Evolutionary conservation across 1,140 invertebrate species (phyloP).

Genomic region (Grapholita molesta): DNA sequence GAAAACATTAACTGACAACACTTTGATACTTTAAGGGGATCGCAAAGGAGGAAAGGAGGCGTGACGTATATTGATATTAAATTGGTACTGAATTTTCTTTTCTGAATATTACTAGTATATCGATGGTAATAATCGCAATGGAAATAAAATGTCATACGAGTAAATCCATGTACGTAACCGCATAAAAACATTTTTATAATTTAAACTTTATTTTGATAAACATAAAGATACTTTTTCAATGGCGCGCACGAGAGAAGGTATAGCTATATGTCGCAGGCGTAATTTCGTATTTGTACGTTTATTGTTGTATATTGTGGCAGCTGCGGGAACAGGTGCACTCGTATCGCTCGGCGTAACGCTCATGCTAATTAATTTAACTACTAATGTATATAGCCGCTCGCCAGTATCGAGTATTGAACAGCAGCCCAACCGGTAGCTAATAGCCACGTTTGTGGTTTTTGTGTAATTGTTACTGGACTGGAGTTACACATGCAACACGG

Average conservation of each 20-base stretch:
- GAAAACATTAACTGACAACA: too few species aligned
- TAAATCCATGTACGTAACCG: background rate
- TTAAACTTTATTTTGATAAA: background rate
- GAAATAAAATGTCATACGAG: background rate
- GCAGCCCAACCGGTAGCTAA: background rate
- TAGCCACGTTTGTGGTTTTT: background rate
- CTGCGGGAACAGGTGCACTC: background rate
- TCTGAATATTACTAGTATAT: too few species aligned
- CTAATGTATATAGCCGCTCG: background rate
- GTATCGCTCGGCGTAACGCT: background rate
- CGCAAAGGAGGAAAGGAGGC: background rate
- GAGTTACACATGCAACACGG: background rate
- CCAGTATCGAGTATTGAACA: background rate
- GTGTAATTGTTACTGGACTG: background rate
- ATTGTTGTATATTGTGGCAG: background rate
- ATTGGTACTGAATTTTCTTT: too few species aligned
- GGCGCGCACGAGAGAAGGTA: background rate
- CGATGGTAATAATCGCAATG: background rate
- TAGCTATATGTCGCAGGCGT: background rate
- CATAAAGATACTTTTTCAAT: background rate
- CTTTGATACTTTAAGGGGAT: background rate
- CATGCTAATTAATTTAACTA: conserved; percentile 13
- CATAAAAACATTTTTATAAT: background rate
- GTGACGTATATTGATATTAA: too few species aligned
- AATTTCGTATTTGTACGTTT: background rate